These are phyloP conservation scores for Beris chalybata DNA, from an alignment of 2,888 invertebrate species.

Conservation along the genomic window DNA sequence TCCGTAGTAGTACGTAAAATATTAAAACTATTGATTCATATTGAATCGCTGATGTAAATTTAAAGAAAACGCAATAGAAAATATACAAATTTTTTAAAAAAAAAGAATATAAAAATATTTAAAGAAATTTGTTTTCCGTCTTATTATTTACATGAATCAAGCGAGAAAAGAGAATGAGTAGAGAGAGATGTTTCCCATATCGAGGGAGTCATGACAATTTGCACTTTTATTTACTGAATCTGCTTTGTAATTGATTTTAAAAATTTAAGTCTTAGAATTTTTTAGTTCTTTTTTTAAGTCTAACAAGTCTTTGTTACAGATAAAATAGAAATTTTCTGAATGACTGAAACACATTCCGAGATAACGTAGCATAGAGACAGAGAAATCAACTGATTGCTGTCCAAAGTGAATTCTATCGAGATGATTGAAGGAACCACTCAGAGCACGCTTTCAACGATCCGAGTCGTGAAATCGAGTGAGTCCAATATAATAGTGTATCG, in stretches of 20 bases:
- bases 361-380: not conserved
- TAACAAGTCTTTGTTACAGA: conserved; percentile 20
- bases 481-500: too few relatives aligned
- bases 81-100: not conserved
- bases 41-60: conserved; percentile 29
- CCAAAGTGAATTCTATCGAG: too few relatives aligned
- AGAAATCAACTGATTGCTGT: too few relatives aligned
- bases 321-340: not conserved
- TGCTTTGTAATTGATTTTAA: conserved; percentile 1
- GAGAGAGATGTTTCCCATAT: not conserved
- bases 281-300: not conserved
- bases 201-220: conserved; percentile 16
- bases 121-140: not conserved
- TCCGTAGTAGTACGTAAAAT: conserved; percentile 13
- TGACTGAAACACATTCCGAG: not conserved
- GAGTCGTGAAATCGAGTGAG: too few relatives aligned
- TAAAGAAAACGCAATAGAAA: conserved; percentile 1
- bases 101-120: not conserved
- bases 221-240: conserved; percentile 24
- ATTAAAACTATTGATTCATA: conserved; percentile 17
- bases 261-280: not conserved
- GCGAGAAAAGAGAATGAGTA: not conserved
- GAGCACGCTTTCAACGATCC: too few relatives aligned
- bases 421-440: too few relatives aligned
- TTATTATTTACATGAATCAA: not conserved